These are phyloP conservation scores for Escarpia spicata DNA, from an alignment of 2,888 invertebrate genomes.

Conservation along the genomic window DNA sequence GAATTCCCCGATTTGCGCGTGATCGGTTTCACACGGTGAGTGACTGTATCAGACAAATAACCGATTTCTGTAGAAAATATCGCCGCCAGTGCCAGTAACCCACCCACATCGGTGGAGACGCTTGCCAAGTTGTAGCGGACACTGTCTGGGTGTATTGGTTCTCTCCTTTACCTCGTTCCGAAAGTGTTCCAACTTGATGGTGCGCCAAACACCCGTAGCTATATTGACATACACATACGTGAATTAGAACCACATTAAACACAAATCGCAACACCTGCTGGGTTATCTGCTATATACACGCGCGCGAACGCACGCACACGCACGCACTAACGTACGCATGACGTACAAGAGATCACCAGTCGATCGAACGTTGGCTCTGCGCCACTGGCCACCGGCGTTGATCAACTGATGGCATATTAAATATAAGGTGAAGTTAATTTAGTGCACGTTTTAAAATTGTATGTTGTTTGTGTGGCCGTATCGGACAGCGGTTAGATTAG, in stretches of 20 bases:
- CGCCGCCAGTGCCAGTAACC: background rate
- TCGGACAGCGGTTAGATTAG: background rate
- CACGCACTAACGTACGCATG: background rate
- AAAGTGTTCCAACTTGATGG: background rate
- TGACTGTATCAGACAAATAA: background rate
- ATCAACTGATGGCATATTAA: conserved; percentile 12
- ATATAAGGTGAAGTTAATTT: background rate
- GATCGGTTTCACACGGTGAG: background rate
- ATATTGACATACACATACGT: background rate
- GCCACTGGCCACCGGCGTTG: background rate
- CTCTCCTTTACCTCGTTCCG: background rate
- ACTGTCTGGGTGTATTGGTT: background rate
- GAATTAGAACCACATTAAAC: background rate
- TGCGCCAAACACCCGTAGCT: background rate
- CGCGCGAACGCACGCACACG: background rate
- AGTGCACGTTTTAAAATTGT: background rate
- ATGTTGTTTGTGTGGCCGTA: background rate
- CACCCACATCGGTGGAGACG: background rate
- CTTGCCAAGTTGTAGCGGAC: background rate
- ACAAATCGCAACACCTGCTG: background rate
- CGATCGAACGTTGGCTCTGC: background rate
- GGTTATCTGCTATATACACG: background rate
- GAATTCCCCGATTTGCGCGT: background rate
- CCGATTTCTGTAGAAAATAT: background rate
- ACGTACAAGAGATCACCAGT: background rate